Percentiles rank a stretch among this genome's conserved stretches.
Evolutionary conservation across 2,888 invertebrate species (phyloP).

Genomic region (Dascillus cervinus): DNA sequence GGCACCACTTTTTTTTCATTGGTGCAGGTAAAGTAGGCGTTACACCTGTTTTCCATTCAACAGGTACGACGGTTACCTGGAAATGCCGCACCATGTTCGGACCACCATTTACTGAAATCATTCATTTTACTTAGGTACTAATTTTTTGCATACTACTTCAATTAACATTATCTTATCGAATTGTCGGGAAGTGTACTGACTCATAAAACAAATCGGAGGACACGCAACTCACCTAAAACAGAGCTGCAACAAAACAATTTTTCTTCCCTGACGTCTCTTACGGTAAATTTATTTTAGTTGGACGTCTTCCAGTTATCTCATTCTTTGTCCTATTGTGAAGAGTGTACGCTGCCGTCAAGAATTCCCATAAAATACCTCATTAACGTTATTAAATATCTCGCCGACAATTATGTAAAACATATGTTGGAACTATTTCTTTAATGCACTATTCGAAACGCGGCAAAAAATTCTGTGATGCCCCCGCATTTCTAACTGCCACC

Average conservation of each 20-base stretch:
- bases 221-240: constrained; percentile 13
- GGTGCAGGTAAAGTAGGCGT: constrained; percentile 24
- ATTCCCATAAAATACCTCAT: constrained; percentile 19
- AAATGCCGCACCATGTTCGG: no score
- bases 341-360: constrained; percentile 13
- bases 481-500: no score
- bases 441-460: no score
- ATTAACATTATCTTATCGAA: constrained; percentile 13
- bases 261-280: constrained; percentile 9
- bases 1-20: constrained; percentile 15
- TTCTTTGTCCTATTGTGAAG: constrained; percentile 16
- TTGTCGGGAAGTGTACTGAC: constrained; percentile 14
- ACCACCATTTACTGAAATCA: no score
- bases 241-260: constrained; percentile 9
- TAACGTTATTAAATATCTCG: constrained; percentile 21
- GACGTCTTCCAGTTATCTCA: constrained; percentile 13
- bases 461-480: no score
- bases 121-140: constrained; percentile 10
- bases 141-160: constrained; percentile 13
- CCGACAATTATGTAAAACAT: no score
- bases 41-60: constrained; percentile 17
- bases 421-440: no score
- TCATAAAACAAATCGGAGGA: constrained; percentile 7
- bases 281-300: constrained; percentile 14
- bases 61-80: constrained; percentile 5